Base-by-base conservation (phyloP, 2,888 invertebrate species). In the Epirrita christyi region DNA sequence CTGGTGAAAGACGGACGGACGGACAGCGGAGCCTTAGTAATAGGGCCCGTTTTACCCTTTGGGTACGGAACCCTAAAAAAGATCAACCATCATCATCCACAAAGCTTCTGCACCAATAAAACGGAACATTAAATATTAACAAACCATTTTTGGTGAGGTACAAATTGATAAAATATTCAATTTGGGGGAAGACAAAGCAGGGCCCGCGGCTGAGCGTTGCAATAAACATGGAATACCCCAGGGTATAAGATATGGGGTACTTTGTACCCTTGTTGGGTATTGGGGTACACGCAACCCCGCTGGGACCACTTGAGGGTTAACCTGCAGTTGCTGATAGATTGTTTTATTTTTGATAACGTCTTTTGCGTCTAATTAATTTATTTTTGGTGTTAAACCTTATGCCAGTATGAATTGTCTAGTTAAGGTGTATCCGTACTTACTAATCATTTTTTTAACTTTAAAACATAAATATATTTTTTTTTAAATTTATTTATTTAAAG, bases 111-210 rank as follows among this genome's bases (percentile, higher is more conserved):
- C 21, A 4, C 21, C 21, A 4, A n/a, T 21, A 21, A 21, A 21
- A 21, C 21, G 21, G 21, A 21, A 21, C 42, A 46, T 54, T 42
- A 32, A 58, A 55, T 58, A 60, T 60, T 53, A 55, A 51, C 73
- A 72, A 68, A 72, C 68, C 65, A 74, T 76, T 80, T 75, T 78
- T 71, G 66, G 66, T 64, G 63, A 66, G 67, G 68, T 75, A 72
- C 69, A 73, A 83, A 83, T 84, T 82, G 79, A 85, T 86, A 81
- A 82, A 85, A 81, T 80, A 85, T 84, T 85, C 80, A 83, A 82
- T 85, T 83, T 78, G 67, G 73, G 72, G 72, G 71, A 72, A 76
- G 76, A 78, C 75, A 76, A 75, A 75, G 71, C 64, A 61, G 64
- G 60, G 68, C 64, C 70, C 63, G 65, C 70, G 72, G 73, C 67